Percentiles rank a stretch among this genome's conserved stretches.
Conservation (phyloP, 2,113 vertebrate species). For the Dasyprocta punctata region DNA sequence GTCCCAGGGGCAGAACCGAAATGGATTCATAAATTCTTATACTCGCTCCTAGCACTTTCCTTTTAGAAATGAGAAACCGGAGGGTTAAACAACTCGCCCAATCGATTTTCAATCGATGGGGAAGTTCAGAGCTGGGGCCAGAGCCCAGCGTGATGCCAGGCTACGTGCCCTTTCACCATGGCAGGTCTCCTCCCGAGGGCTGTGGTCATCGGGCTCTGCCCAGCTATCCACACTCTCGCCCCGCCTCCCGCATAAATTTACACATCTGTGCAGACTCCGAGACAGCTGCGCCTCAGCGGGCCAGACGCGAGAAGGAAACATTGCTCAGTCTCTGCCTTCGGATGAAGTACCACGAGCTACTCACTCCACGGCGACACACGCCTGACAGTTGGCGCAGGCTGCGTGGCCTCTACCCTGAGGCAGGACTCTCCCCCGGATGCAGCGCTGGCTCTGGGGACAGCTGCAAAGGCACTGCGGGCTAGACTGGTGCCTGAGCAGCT, state of each 20-base stretch:
- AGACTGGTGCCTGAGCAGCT: too few species aligned
- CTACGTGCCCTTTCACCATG: not conserved
- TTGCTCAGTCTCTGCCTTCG: not conserved
- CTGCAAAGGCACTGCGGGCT: not conserved
- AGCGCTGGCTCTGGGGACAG: not conserved
- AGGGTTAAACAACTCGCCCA: not conserved
- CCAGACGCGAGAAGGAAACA: too few species aligned
- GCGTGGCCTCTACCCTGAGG: rapidly evolving
- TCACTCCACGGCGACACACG: too few species aligned
- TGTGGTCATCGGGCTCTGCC: not conserved
- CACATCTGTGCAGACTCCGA: not conserved
- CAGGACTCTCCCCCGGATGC: not conserved
- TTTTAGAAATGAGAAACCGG: not conserved
- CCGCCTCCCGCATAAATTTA: not conserved
- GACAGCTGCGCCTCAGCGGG: not conserved
- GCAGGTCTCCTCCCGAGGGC: not conserved
- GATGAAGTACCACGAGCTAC: not conserved
- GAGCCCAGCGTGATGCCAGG: not conserved
- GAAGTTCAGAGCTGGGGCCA: not conserved
- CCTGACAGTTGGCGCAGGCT: not conserved
- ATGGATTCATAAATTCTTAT: not conserved
- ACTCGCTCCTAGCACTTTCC: not conserved
- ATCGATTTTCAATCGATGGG: not conserved
- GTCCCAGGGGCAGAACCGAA: not conserved
- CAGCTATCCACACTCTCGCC: not conserved